Base-by-base conservation (phyloP, 2,113 vertebrate genomes). In the Onychorhynchus coronatus region DNA sequence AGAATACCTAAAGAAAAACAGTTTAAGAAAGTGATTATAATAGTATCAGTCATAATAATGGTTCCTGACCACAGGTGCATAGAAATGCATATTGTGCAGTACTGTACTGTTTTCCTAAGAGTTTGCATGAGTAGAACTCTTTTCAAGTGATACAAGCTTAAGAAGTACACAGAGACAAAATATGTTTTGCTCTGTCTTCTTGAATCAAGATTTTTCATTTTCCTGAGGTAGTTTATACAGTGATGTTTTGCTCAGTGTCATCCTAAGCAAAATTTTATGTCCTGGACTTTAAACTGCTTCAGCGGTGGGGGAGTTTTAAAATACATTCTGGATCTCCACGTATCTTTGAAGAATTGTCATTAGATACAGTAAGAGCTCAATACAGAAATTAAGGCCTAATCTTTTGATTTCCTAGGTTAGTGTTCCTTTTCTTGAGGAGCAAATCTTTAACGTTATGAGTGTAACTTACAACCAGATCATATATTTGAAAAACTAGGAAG, bases 1-100 rank as follows among this genome's bases (percentile, higher is more conserved):
- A 98, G 99, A 98, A 96, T 59, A 93, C 46, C 85, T 93, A 83
- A 83, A 93, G 88, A 91, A 93, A 97, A 96, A 75, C 44, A 67
- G 55, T 82, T 95, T 89, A 95, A 91, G 86, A 96, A 94, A 96
- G 88, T 94, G 24, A 75, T 95, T 71, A 46, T 85, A 62, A 21
- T 62, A 93, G 21, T 93, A 41, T 90, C 82, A 79, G 39, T 91
- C 18, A 9, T 91, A 74, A 85, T 78, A 85, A 61, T 90, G 31
- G 35, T 85, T 82, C 58, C 74, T 82, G n/a, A 37, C 47, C 37
- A 53, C 23, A 65, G 56, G 30, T 71, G 27, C 31, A 17, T 78
- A 84, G 89, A 47, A 86, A 46, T 89, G 84, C 49, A 78, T 56
- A 73, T 81, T 92, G 20, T 63, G 47, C 76, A 85, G 49, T 59